Percentiles rank a stretch among this genome's conserved stretches.
Conservation (phyloP, 2,113 vertebrate genomes). For the Stigmatopora nigra region DNA sequence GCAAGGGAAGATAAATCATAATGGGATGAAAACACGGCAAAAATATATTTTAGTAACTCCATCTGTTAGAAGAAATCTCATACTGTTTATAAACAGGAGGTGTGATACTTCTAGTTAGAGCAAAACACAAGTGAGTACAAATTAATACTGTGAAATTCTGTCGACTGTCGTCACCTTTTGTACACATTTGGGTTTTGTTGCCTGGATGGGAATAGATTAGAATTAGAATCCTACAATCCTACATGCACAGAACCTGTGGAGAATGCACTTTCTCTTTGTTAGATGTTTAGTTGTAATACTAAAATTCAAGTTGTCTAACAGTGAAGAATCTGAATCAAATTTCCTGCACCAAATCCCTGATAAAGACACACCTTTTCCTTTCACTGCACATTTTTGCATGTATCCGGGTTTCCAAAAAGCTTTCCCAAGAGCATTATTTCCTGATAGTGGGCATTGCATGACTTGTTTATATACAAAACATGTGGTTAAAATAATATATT, state of each 20-base stretch:
- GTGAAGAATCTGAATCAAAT: too few species aligned
- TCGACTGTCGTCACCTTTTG: too few species aligned
- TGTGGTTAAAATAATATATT: slow-evolving; percentile 63
- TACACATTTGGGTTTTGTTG: too few species aligned
- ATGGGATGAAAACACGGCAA: not conserved
- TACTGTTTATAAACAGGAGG: not conserved
- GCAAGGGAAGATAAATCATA: slow-evolving; percentile 33
- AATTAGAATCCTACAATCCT: too few species aligned
- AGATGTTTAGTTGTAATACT: too few species aligned
- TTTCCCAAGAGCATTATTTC: slow-evolving; percentile 4
- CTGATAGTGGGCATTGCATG: slow-evolving; percentile 16
- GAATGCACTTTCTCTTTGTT: too few species aligned
- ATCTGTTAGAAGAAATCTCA: not conserved
- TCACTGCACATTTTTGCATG: not conserved
- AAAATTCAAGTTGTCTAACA: too few species aligned
- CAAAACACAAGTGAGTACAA: not conserved
- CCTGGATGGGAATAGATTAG: too few species aligned
- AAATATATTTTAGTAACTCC: not conserved
- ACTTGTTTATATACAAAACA: slow-evolving; percentile 40
- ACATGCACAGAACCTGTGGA: too few species aligned
- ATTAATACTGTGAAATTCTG: too few species aligned
- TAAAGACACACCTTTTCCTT: slow-evolving; percentile 16
- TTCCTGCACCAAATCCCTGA: too few species aligned
- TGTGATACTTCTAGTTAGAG: not conserved
- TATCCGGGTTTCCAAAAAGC: slow-evolving; percentile 35